Conservation (phyloP, 2,113 vertebrate species). For the Suricata suricatta region DNA sequence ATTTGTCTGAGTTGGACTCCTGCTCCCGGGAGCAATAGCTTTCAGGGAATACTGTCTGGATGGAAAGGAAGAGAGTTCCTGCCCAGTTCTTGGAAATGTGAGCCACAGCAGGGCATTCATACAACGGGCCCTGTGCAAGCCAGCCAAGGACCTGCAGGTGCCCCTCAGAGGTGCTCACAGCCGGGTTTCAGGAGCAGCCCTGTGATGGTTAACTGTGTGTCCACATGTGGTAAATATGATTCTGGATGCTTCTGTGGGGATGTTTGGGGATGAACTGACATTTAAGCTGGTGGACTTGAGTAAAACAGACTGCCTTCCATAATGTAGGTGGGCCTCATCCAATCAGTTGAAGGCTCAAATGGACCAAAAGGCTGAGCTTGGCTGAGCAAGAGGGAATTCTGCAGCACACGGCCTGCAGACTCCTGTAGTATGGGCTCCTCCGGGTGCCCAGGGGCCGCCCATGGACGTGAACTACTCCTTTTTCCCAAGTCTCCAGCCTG, state of each 20-base stretch:
- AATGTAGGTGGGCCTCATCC: neutral
- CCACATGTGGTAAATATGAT: neutral
- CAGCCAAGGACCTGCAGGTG: accelerated
- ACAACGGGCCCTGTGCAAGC: accelerated
- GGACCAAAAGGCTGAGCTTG: neutral
- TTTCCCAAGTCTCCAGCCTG: accelerated
- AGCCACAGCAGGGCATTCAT: neutral
- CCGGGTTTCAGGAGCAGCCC: neutral
- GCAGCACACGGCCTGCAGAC: accelerated
- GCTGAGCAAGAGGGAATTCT: accelerated
- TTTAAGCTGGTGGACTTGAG: accelerated
- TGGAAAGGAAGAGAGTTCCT: accelerated
- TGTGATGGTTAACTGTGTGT: accelerated
- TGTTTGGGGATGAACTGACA: neutral
- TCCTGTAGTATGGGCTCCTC: accelerated
- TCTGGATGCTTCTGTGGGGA: neutral
- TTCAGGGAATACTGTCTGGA: neutral
- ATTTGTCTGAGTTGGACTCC: no score
- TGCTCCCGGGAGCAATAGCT: neutral
- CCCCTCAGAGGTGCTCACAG: neutral
- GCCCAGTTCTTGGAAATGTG: neutral
- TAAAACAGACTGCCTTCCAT: accelerated
- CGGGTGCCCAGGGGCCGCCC: accelerated
- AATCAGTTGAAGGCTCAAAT: accelerated
- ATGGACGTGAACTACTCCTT: accelerated